A percentile compares a stretch with the other conserved stretches of the same genome.
phyloP scores from a whole-genome alignment of 1,140 invertebrate genomes.

The Littorina saxatilis region DNA sequence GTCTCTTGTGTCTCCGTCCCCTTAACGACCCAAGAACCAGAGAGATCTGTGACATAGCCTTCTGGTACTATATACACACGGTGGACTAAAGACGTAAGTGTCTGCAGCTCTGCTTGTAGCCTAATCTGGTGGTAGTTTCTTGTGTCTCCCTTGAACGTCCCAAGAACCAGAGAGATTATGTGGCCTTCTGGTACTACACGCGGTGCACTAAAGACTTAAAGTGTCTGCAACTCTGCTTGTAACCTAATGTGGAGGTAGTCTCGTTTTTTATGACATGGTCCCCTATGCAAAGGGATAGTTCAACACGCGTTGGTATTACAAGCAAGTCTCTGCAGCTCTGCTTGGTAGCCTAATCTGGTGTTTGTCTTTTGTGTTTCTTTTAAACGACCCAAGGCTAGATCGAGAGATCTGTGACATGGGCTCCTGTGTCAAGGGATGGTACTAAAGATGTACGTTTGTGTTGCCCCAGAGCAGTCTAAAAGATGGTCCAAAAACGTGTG shows the following conservation, averaged over 20 bases:
- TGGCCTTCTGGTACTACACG: conserved; percentile 75
- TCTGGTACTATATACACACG: conserved; percentile 62
- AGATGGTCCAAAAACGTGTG: too few species aligned
- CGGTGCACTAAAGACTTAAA: conserved; percentile 63
- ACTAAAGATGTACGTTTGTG: too few species aligned
- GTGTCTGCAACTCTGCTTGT: too few species aligned
- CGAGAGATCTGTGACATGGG: too few species aligned
- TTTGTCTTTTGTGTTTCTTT: too few species aligned
- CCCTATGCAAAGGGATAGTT: too few species aligned
- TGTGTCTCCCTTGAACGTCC: conserved; percentile 72
- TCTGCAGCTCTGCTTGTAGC: background rate
- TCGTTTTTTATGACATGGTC: background rate
- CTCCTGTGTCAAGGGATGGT: too few species aligned
- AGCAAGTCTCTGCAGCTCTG: too few species aligned
- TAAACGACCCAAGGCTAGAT: too few species aligned
- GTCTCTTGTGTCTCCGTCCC: background rate
- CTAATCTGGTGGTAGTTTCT: conserved; percentile 68
- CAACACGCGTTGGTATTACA: too few species aligned
- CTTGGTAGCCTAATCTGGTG: too few species aligned
- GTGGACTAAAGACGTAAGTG: conserved; percentile 65
- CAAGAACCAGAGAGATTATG: conserved; percentile 73
- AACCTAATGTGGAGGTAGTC: background rate
- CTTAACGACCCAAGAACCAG: conserved; percentile 65
- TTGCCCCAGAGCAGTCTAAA: too few species aligned
- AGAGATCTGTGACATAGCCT: conserved; percentile 78